These are phyloP conservation scores for Buphagus erythrorhynchus DNA, from an alignment of 2,797 vertebrate genomes.

Conservation along the genomic window DNA sequence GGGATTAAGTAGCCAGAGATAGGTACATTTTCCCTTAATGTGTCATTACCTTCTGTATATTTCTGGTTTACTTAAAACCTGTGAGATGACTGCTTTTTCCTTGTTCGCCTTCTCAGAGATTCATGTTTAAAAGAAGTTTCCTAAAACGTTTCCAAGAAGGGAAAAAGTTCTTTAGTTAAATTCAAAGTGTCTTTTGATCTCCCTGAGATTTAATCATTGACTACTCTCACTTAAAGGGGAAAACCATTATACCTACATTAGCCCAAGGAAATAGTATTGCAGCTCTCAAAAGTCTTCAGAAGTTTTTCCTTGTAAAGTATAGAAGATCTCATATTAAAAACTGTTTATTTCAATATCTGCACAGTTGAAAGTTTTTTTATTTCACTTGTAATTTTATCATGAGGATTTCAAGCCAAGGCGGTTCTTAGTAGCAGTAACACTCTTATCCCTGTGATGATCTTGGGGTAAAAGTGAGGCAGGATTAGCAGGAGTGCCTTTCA, in stretches of 20 bases:
- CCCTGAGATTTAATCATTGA: not conserved
- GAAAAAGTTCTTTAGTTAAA: not conserved
- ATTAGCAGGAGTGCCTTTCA: not conserved
- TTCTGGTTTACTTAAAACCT: not conserved
- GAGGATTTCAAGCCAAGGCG: not conserved
- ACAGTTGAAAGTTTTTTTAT: not conserved
- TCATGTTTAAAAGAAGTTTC: constrained; percentile 10
- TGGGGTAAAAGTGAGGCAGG: not conserved
- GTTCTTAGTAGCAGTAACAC: not conserved
- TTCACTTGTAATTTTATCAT: constrained; percentile 25
- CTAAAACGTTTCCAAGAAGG: not conserved
- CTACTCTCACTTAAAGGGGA: not conserved
- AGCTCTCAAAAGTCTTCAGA: not conserved
- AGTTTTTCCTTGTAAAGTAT: not conserved
- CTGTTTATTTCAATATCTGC: not conserved
- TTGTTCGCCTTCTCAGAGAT: not conserved
- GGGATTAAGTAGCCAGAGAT: not conserved
- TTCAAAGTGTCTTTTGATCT: constrained; percentile 18
- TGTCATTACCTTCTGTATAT: not conserved
- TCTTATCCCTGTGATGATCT: not conserved
- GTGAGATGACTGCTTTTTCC: not conserved
- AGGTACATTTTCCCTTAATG: not conserved
- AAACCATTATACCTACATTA: not conserved
- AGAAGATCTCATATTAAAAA: not conserved
- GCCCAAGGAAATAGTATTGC: not conserved